Percentiles rank a stretch among this genome's conserved stretches.
Evolutionary conservation across 1,140 invertebrate species (phyloP).

Genomic region (Prorops nasuta): DNA sequence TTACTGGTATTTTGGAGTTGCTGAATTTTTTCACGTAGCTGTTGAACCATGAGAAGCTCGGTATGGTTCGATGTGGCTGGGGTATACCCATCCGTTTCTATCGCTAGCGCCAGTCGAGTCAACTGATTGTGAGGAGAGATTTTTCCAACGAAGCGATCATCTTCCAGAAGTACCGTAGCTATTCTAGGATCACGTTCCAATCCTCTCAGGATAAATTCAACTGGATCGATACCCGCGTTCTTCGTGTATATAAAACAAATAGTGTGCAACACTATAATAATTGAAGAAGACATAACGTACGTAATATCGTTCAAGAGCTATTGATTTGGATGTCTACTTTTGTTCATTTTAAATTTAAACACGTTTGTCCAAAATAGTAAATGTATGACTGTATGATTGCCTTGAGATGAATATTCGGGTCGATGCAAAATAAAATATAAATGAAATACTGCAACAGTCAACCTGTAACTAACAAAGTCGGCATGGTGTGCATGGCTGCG

Average conservation of each 20-base stretch:
- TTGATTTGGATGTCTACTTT: no score
- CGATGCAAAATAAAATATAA: no score
- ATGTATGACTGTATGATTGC: no score
- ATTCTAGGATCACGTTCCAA: constrained; percentile 18
- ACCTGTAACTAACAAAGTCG: no score
- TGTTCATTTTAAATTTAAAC: no score
- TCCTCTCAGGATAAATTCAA: constrained; percentile 25
- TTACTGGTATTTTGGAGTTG: constrained; percentile 32
- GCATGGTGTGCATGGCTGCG: no score
- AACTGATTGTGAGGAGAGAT: constrained; percentile 39
- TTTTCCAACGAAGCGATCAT: constrained; percentile 32
- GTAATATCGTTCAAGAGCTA: no score
- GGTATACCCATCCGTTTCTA: constrained; percentile 36
- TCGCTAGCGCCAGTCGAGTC: constrained; percentile 39
- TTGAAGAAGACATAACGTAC: no score
- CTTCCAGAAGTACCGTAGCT: constrained; percentile 21
- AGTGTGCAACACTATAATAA: no score
- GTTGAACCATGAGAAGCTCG: constrained; percentile 26
- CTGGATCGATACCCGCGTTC: constrained; percentile 19
- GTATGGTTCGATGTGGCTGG: constrained; percentile 28
- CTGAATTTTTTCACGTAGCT: constrained; percentile 38
- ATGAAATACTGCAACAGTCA: no score
- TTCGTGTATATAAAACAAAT: constrained; percentile 14
- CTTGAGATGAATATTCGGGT: no score
- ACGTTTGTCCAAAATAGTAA: no score